Base-by-base conservation (phyloP, 2,888 invertebrate species). In the Drosophila barbarae region DNA sequence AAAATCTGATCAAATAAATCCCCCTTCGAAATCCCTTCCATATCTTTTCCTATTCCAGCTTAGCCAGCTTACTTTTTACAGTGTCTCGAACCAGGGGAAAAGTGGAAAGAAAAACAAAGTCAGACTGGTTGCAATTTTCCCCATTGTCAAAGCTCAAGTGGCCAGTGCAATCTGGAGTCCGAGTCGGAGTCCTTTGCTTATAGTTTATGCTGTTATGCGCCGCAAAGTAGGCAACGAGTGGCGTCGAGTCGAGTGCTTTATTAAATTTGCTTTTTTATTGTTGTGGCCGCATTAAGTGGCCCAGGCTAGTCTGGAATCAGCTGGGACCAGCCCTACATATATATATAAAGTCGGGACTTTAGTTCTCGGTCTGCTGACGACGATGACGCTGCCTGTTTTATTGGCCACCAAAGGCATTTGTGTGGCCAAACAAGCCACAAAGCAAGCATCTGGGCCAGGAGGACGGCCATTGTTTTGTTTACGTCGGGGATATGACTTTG, bases 71-170 rank as follows among this genome's bases (percentile, higher is more conserved):
- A 26, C 5, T 42, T 59, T n/a, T 32, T 12, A 1, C 41, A 58
- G 59, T 60, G 59, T 34, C 15, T 8, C 6, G 18, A 23, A n/a
- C 9, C 18, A 66, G 61, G 61, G 56, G 60, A 50, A 61, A 72
- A 69, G 69, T 75, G 63, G 53, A 73, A 46, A 50, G 32, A 42
- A 50, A 68, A 68, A 69, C 69, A 69, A 53, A 60, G 69, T 53
- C 63, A n/a, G 63, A 64, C 63, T 36, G 63, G 53, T 64, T 60
- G 73, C 78, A 79, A 65, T 71, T 73, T 74, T 60, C 74, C 70
- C 71, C 59, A 77, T 81, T 85, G 85, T 82, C 73, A 71, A 78
- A 71, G 78, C 84, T 83, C 81, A 81, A 83, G 79, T 83, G 84
- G 63, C 72, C 57, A 32, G 60, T 39, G 38, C 50, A 53, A 59